Conservation (phyloP, 35 echinoderm and acorn worm genomes). For the Acanthaster planci region DNA sequence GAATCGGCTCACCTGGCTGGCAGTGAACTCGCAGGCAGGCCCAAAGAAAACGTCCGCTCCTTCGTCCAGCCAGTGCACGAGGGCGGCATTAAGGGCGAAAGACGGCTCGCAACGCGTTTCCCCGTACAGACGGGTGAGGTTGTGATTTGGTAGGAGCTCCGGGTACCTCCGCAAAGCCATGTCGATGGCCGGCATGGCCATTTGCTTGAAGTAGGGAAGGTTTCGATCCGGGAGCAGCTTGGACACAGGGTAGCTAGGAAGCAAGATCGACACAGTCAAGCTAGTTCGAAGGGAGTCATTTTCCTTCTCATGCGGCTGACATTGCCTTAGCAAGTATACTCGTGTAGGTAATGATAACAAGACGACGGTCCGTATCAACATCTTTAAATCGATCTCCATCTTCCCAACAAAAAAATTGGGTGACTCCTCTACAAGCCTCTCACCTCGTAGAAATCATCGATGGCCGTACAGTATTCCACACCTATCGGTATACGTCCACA, state of each 20-base stretch:
- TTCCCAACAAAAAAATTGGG: conserved; percentile 4
- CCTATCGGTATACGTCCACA: conserved; percentile 7
- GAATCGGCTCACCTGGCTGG: conserved; percentile 53
- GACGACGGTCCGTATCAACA: neutral
- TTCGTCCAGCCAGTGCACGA: neutral
- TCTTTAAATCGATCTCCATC: conserved; percentile 26
- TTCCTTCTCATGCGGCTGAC: neutral
- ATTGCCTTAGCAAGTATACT: neutral
- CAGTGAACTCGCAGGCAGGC: conserved; percentile 68
- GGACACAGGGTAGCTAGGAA: neutral
- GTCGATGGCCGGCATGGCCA: conserved; percentile 21
- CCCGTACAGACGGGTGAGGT: neutral
- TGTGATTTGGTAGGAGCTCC: conserved; percentile 25
- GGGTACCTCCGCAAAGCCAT: neutral
- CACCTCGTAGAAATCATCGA: neutral
- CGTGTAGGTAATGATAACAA: neutral
- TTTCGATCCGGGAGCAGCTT: neutral
- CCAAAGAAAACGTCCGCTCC: conserved; percentile 65
- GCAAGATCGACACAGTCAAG: neutral
- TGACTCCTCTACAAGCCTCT: neutral
- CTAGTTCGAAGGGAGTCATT: neutral
- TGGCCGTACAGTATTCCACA: neutral
- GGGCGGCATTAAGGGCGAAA: neutral
- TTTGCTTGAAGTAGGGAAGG: conserved; percentile 4
- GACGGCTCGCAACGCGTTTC: neutral